Evolutionary conservation across 2,113 vertebrate genomes (phyloP), one percentile per base, ranked within the genome.

Genomic region (Prionailurus viverrinus): DNA sequence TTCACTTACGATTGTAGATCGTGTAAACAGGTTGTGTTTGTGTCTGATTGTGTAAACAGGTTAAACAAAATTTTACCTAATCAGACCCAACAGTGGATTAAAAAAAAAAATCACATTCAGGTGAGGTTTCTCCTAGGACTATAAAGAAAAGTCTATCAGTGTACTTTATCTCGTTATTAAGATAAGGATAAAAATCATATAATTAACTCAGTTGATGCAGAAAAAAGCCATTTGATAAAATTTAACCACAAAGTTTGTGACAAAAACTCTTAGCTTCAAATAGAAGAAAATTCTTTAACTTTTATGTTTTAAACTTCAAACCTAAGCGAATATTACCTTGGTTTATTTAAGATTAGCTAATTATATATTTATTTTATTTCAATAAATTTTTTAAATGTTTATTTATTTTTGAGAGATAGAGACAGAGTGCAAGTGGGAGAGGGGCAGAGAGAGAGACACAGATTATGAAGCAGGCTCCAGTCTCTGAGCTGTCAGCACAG

Each of bases 351-450:
- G 45, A 5, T 36, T 80, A 84, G 14, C 25, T 14, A 73, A 83
- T 65, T 78, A 88, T n/a, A 79, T 69, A 79, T 74, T 85, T 63
- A 53, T n/a, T 92, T 66, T 81, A 91, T 91, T 91, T 91, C 87
- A 31, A 25, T 61, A 61, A 61, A 61, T 25, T 58, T 61, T 55
- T 61, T 23, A 9, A 61, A 61, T 61, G 21, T 61, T 61, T 61
- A 61, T 61, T 18, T 23, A 61, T 23, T 9, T 21, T 61, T 61
- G 21, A 61, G 58, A 61, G 7, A 23, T 61, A 61, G 58, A 61
- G 58, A 61, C 55, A 58, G 55, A 58, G 55, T 8, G 21, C 7
- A 18, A 23, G 21, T 8, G 19, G 58, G 58, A 23, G 58, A 61
- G 21, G 58, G 21, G 8, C 58, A 61, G 7, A 61, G 58, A 61